phyloP scores from a whole-genome alignment of 1,140 invertebrate genomes.

The Drosophila subobscura region DNA sequence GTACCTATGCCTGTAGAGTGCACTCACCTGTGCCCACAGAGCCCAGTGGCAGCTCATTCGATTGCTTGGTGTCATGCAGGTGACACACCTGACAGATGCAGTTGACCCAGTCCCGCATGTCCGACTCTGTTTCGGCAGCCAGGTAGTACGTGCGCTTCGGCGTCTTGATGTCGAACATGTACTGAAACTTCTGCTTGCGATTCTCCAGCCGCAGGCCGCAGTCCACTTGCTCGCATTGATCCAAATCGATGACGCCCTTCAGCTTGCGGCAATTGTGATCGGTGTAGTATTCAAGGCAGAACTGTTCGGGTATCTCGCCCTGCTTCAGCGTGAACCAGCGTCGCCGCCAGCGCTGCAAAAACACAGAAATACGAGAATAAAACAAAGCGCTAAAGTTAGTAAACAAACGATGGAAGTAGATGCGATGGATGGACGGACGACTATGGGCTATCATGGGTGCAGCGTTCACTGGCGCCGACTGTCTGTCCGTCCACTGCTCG shows the following conservation, averaged over 20 bases:
- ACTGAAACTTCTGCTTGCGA: slow-evolving; percentile 91
- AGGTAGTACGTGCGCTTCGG: slow-evolving; percentile 95
- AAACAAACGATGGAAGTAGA: not conserved
- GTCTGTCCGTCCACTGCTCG: slow-evolving; percentile 8
- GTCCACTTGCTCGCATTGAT: slow-evolving; percentile 97
- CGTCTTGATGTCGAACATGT: slow-evolving; percentile 95
- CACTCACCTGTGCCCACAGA: slow-evolving; percentile 56
- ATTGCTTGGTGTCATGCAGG: slow-evolving; percentile 86
- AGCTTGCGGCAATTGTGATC: slow-evolving; percentile 93
- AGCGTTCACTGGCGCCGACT: slow-evolving; percentile 10
- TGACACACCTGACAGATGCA: slow-evolving; percentile 96
- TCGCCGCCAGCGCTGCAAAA: slow-evolving; percentile 94
- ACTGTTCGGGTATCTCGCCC: slow-evolving; percentile 95
- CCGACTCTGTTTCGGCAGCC: slow-evolving; percentile 93
- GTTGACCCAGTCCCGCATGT: slow-evolving; percentile 98
- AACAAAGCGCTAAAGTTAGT: slow-evolving; percentile 33
- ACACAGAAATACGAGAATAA: slow-evolving; percentile 52
- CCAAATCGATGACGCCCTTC: slow-evolving; percentile 96
- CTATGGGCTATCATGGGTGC: slow-evolving; percentile 25
- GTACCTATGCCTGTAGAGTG: too few species aligned
- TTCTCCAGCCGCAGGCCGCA: slow-evolving; percentile 93
- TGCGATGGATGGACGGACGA: slow-evolving; percentile 12
- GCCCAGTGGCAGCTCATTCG: slow-evolving; percentile 65
- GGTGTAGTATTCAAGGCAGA: slow-evolving; percentile 96
- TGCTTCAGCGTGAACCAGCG: slow-evolving; percentile 96